Conservation (phyloP, 2,888 invertebrate genomes). For the Lithosia quadra region DNA sequence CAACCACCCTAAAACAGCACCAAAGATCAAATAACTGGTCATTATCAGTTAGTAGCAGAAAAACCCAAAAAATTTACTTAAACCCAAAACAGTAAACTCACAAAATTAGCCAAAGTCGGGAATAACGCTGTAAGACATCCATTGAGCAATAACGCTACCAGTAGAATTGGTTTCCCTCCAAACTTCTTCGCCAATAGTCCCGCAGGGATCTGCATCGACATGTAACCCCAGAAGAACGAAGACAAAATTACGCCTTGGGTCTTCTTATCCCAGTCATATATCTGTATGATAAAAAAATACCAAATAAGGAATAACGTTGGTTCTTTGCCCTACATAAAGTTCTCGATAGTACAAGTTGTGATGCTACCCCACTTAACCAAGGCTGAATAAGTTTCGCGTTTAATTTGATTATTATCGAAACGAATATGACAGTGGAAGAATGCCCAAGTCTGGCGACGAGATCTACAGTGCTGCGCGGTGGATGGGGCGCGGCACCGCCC, state of each 20-base stretch:
- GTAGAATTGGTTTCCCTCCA: slow-evolving; percentile 91
- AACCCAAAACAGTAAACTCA: slow-evolving; percentile 45
- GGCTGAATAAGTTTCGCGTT: too few relatives aligned
- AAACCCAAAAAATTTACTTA: too few relatives aligned
- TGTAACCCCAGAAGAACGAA: slow-evolving; percentile 94
- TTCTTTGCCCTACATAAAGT: too few relatives aligned
- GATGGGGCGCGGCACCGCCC: too few relatives aligned
- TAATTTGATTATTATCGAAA: too few relatives aligned
- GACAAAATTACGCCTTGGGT: slow-evolving; percentile 89
- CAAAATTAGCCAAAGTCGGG: slow-evolving; percentile 86
- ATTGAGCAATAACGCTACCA: slow-evolving; percentile 84
- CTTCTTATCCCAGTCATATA: slow-evolving; percentile 86
- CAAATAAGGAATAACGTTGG: too few relatives aligned
- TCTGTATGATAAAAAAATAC: slow-evolving; percentile 58
- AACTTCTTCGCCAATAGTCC: slow-evolving; percentile 91
- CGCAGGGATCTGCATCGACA: slow-evolving; percentile 90
- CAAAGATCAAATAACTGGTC: neutral
- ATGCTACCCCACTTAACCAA: too few relatives aligned
- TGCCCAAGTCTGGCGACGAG: too few relatives aligned
- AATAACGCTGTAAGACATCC: slow-evolving; percentile 86
- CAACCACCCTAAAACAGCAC: slow-evolving; percentile 77
- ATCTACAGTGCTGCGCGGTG: too few relatives aligned
- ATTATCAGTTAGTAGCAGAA: too few relatives aligned
- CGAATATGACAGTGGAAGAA: too few relatives aligned
- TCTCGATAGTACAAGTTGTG: too few relatives aligned